Conservation (phyloP, 2,113 vertebrate genomes). For the Prunella himalayana region DNA sequence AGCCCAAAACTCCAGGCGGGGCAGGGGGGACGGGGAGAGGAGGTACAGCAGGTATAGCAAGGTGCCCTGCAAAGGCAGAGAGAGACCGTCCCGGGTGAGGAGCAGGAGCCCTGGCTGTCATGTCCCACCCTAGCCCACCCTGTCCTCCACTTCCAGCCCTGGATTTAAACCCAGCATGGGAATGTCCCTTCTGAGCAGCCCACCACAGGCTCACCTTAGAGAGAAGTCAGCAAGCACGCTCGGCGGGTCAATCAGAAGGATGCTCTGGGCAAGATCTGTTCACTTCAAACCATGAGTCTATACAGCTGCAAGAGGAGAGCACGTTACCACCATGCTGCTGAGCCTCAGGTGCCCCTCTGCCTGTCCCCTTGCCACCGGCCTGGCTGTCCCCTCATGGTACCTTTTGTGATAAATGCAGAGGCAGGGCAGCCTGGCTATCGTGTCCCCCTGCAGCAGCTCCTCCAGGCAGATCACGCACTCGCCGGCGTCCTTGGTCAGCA, state of each 20-base stretch:
- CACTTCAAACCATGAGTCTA: constrained; percentile 99
- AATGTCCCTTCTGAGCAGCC: neutral
- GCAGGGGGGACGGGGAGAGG: neutral
- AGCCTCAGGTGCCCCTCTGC: accelerated
- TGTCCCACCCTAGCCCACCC: neutral
- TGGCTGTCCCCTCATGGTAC: constrained; percentile 49
- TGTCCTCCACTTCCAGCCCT: neutral
- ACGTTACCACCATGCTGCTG: accelerated
- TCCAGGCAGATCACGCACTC: constrained; percentile 99
- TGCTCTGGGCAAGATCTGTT: constrained; percentile 99
- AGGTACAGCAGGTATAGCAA: constrained; percentile 55
- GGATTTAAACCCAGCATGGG: neutral
- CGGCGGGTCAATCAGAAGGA: constrained; percentile 89
- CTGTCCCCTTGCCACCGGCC: neutral
- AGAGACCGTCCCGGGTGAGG: neutral
- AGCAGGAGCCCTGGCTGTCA: neutral
- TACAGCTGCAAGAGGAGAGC: constrained; percentile 78
- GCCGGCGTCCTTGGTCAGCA: constrained; percentile 94
- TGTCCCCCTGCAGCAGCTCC: constrained; percentile 97
- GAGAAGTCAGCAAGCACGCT: constrained; percentile 73
- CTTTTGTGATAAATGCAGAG: constrained; percentile 99
- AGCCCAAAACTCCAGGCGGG: constrained; percentile 42
- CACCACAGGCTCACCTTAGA: constrained; percentile 66
- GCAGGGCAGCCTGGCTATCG: constrained; percentile 98
- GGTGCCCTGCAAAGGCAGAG: constrained; percentile 39